A percentile compares a stretch with the other conserved stretches of the same genome.
Conservation (phyloP, 35 echinoderm and acorn worm species). For the Lytechinus pictus region DNA sequence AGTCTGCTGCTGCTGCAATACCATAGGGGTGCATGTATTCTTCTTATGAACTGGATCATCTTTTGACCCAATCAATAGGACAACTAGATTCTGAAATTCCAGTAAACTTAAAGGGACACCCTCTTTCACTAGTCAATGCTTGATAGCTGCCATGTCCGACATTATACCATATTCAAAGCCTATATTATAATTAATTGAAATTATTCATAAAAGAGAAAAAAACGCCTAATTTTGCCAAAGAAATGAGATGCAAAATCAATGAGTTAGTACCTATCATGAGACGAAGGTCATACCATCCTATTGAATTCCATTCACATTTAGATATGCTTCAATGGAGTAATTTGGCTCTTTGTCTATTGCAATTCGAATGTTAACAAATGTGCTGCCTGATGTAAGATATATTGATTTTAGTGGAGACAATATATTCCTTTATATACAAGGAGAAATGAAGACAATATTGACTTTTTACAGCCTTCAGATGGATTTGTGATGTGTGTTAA, state of each 20-base stretch:
- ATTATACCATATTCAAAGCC: too few species aligned
- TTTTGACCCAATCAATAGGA: too few species aligned
- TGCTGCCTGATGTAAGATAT: background rate
- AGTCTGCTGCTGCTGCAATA: too few species aligned
- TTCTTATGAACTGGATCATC: too few species aligned
- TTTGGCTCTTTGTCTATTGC: background rate
- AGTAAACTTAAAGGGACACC: too few species aligned
- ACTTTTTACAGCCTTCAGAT: background rate
- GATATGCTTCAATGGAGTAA: background rate
- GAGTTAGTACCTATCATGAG: background rate
- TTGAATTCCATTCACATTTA: background rate
- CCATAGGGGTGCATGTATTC: too few species aligned
- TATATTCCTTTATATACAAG: background rate
- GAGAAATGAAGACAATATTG: background rate
- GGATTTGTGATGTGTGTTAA: background rate
- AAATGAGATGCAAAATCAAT: background rate
- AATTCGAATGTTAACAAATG: background rate
- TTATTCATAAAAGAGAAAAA: too few species aligned
- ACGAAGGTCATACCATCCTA: background rate
- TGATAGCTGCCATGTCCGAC: too few species aligned
- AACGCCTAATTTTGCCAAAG: too few species aligned
- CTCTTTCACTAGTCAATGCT: too few species aligned
- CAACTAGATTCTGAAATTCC: too few species aligned
- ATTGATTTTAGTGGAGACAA: background rate
- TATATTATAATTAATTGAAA: too few species aligned